phyloP scores from a whole-genome alignment of 2,113 vertebrate species.

The Cavia aperea region DNA sequence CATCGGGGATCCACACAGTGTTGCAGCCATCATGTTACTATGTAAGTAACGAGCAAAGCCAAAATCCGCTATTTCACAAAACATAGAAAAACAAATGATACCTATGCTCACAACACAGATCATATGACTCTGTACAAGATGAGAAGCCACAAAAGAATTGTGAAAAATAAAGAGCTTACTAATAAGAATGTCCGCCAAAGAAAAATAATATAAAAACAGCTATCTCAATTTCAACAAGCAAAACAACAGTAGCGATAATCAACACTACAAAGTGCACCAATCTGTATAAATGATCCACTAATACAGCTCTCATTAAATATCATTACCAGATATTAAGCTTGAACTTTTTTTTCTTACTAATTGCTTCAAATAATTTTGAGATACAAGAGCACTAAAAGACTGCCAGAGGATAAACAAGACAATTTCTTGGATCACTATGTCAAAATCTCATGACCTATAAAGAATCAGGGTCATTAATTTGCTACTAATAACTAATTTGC shows the following conservation, averaged over 20 bases:
- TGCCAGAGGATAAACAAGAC: not conserved
- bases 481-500: not conserved
- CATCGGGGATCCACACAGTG: constrained; percentile 96
- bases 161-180: constrained; percentile 18
- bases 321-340: constrained; percentile 47
- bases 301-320: constrained; percentile 57
- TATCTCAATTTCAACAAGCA: constrained; percentile 36
- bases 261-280: constrained; percentile 49
- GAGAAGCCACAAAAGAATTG: constrained; percentile 6
- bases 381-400: not conserved
- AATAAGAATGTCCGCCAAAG: constrained; percentile 1
- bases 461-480: not conserved
- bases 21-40: constrained; percentile 99
- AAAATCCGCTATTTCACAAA: constrained; percentile 89
- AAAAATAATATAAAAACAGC: constrained; percentile 24
- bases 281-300: constrained; percentile 61
- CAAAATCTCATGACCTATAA: not conserved
- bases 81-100: constrained; percentile 46
- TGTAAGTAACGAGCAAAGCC: constrained; percentile 97
- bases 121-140: constrained; percentile 20
- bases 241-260: constrained; percentile 50
- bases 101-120: constrained; percentile 32
- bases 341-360: constrained; percentile 36
- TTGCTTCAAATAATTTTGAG: constrained; percentile 37
- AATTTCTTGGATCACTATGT: not conserved